Evolutionary conservation across 2,113 vertebrate genomes (phyloP), one percentile per base, ranked within the genome.

Genomic region (Tupaia chinensis): DNA sequence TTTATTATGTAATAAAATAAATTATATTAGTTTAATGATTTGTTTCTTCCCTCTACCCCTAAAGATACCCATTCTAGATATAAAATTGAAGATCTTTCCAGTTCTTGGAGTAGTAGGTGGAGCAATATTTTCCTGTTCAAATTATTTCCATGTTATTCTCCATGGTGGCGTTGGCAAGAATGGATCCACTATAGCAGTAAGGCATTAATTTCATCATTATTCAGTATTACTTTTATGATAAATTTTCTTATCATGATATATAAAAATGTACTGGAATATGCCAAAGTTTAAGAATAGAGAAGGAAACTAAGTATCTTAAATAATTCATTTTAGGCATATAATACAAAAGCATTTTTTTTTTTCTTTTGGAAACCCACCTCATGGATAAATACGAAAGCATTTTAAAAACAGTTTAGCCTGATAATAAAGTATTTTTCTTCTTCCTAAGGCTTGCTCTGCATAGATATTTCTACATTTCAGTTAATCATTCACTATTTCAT

Each of bases 161-260:
- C 99, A 99, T 65, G 99, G 99, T 72, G 99, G 99, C 12, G 99
- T 99, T 58, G 99, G 99, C 92, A 99, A 99, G 97, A 99, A 99
- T 70, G 99, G 99, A 97, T 99, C 99, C 66, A 99, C 99, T 3
- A 99, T 99, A 94, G 99, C 99, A 94, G 99, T 99, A 99, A 99
- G 99, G 97, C 68, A 80, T 17, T 91, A 11, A 70, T 94, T 93
- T 91, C 23, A 27, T 94, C 27, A 60, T 86, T 65, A 53, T 66
- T 69, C n/a, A 86, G 6, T 53, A 77, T 93, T 87, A 63, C 54
- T 74, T 89, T 88, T 78, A 44, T 95, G 60, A 34, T 91, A 72
- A 23, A 23, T 84, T 94, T 94, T 89, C 73, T 82, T 70, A 78
- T 20, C 54, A 81, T 14, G 10, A 90, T 20, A 29, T 85, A 27